Base-by-base conservation (phyloP, 2,888 invertebrate genomes). In the Griposia aprilina region DNA sequence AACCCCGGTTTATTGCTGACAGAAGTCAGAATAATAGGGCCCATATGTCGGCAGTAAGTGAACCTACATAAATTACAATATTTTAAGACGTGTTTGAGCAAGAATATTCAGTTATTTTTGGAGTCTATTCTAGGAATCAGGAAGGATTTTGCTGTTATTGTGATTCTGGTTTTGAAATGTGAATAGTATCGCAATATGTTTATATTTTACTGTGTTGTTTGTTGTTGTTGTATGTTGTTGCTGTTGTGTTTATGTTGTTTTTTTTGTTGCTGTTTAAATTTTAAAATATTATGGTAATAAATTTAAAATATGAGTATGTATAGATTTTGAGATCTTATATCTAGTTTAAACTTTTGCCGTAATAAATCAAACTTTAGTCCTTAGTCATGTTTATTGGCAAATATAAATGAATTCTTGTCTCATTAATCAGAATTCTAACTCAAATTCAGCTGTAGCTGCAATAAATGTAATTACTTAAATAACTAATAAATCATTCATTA, bases 31-130 rank as follows among this genome's bases (percentile, higher is more conserved):
- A 89, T 87, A 88, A 91, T 90, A 90, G 85, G 73, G 74, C 36
- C 79, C 86, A 82, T 80, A 87, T 84, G 88, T 82, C 82, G 81
- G 74, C 81, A 75, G 82, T 86, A 82, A 84, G 78, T 72, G 84
- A 87, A 82, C 90, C 92, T 88, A 87, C 90, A 92, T 92, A 91
- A 89, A 92, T 92, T 91, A 90, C 76, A 90, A 91, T 91, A 89
- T 87, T 84, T 90, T 82, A 76, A 78, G 77, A 81, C 76, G 59
- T 67, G 48, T 85, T 75, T 57, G 65, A 78, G 63, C 41, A 63
- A 59, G 30, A 57, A 67, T 76, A 62, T 65, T 73, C 15, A 36
- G 30, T 76, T 30, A 30, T 73, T 68, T 79, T 63, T 62, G 36
- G 15, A 41, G 45, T 70, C 10, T 26, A 57, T 62, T 66, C 36